A percentile compares a stretch with the other conserved stretches of the same genome.
Conservation (phyloP, 2,797 vertebrate genomes). For the Sphenodon punctatus region DNA sequence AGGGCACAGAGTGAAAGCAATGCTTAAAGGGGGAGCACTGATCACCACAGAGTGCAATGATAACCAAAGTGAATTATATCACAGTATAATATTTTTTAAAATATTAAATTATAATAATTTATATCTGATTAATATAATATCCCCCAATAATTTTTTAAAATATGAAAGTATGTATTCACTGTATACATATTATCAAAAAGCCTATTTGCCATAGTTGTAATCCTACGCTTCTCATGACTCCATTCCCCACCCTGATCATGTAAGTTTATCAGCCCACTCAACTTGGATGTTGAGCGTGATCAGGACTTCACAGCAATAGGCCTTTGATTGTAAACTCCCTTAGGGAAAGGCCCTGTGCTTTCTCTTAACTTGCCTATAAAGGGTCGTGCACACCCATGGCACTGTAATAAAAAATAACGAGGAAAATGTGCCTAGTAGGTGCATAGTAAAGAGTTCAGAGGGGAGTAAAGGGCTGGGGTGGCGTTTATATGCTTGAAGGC, state of each 20-base stretch:
- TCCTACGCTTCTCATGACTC: no score
- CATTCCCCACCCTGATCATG: fast-evolving
- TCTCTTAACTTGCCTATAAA: background rate
- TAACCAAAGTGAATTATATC: no score
- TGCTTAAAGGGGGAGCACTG: background rate
- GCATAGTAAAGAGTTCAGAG: background rate
- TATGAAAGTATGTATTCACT: no score
- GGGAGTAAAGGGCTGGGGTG: background rate
- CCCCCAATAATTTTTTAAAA: no score
- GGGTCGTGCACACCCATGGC: background rate
- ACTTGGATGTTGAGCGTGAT: background rate
- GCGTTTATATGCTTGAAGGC: background rate
- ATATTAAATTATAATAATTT: no score
- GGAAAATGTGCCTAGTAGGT: background rate
- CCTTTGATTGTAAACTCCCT: background rate
- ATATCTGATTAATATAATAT: no score
- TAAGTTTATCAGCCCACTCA: background rate
- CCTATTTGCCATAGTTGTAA: no score
- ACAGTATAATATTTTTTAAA: no score
- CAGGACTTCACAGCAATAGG: background rate
- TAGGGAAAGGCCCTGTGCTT: background rate
- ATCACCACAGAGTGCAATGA: background rate
- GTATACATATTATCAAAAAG: no score
- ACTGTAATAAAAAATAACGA: background rate
- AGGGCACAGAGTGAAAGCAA: background rate